phyloP scores from a whole-genome alignment of 2,113 vertebrate genomes.

The Callionymus lyra region DNA sequence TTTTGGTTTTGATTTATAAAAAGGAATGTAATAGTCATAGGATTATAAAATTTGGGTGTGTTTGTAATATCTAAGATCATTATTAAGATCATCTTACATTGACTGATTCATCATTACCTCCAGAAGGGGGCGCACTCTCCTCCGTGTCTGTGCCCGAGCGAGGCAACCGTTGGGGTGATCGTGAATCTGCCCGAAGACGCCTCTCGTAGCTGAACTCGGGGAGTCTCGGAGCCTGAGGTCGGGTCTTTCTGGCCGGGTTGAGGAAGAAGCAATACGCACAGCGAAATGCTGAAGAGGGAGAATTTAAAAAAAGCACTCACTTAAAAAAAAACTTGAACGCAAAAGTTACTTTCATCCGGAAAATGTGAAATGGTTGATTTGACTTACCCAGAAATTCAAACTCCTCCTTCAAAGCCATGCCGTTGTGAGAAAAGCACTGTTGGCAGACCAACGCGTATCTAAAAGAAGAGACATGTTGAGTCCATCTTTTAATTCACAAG shows the following conservation, averaged over 20 bases:
- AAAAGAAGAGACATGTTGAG: background rate
- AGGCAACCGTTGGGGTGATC: constrained; percentile 32
- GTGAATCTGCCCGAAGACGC: constrained; percentile 52
- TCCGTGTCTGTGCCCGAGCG: constrained; percentile 44
- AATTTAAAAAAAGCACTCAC: no score
- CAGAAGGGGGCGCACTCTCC: constrained; percentile 52
- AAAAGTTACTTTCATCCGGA: no score
- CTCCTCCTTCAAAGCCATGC: constrained; percentile 97
- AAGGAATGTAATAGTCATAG: no score
- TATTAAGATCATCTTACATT: no score
- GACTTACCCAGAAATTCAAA: constrained; percentile 91
- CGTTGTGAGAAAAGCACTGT: constrained; percentile 97
- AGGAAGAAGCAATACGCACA: constrained; percentile 96
- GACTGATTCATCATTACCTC: constrained; percentile 50
- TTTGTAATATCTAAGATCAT: no score
- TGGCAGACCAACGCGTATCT: constrained; percentile 97
- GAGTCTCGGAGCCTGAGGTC: constrained; percentile 85
- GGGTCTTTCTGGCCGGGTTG: constrained; percentile 92
- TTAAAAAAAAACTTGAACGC: background rate
- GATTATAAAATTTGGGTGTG: no score
- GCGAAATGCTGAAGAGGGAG: constrained; percentile 72
- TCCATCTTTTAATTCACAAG: background rate
- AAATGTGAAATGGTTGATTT: background rate
- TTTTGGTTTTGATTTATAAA: no score
- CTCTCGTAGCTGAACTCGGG: constrained; percentile 88